Evolutionary conservation across 1,140 invertebrate genomes (phyloP), one percentile per base, ranked within the genome.

Genomic region (Drosophila fuyamai): DNA sequence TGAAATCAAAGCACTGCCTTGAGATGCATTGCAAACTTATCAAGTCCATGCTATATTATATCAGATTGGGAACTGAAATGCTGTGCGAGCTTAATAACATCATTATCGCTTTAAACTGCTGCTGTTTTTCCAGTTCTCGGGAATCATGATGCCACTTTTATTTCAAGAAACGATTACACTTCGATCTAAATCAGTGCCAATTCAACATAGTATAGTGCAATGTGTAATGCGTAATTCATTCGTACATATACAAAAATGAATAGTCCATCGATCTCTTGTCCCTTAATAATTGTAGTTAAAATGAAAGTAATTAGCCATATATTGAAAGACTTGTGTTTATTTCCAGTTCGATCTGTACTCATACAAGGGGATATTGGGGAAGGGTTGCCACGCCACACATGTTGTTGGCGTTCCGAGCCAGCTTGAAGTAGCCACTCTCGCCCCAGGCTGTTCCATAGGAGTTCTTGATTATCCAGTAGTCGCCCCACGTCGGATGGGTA

Each of bases 401-500:
- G 36, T 81, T 81, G 13, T 56, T 27, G 8, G 93, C 88, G 59
- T 94, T 93, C 51, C 95, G 94, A 29, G 93, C 84, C 92, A 96
- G 94, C 70, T 92, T 92, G 50, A 96, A 93, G 90, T 94, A 96
- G 3, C 95, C 95, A 8, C 93, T 54, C 29, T 94, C 92, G 8
- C 95, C 95, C 95, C 95, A 96, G 4, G 40, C 58, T 5, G 43
- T 48, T 5, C 93, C 93, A 93, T 93, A 94, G 1, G 91, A 93
- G 91, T 96, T 96, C 86, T 96, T 96, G n/a, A 96, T 93, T 12
- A 96, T 81, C 95, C 95, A 96, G 88, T 95, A 96, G 53, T 94
- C 93, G 9, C 62, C 50, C 5, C 93, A 94, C 5, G 8, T 18
- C 0, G 32, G 14, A 58, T 79, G 56, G 3, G 13, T 61, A 5